Percentiles rank a stretch among this genome's conserved stretches.
Evolutionary conservation across 53 echinoderm and acorn worm species (phyloP).

Genomic region (Patiria pectinifera): DNA sequence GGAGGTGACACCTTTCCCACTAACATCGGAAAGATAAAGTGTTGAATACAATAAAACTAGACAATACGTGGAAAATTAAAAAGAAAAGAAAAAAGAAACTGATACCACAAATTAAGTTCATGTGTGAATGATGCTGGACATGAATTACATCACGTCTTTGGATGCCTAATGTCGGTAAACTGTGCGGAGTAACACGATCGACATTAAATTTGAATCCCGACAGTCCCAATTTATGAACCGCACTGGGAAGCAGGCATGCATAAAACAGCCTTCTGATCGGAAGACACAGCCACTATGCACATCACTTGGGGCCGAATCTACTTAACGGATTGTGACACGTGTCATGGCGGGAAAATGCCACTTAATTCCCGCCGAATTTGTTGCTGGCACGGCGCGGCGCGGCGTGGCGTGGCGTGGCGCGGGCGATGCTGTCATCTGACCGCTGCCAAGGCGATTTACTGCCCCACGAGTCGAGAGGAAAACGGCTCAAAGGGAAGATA

Average conservation of each 20-base stretch:
- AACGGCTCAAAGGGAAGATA: too few species aligned
- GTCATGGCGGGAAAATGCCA: constrained; percentile 35
- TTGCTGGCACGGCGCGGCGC: constrained; percentile 12
- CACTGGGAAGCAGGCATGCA: not conserved
- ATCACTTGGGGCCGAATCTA: constrained; percentile 26
- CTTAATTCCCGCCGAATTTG: constrained; percentile 45
- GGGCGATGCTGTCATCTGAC: not conserved
- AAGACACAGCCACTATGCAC: too few species aligned
- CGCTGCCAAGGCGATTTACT: not conserved
- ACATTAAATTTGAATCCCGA: not conserved
- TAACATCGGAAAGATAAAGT: too few species aligned
- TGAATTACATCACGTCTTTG: not conserved
- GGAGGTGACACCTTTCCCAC: too few species aligned
- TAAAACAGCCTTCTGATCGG: not conserved
- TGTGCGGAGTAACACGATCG: not conserved
- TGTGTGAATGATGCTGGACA: not conserved
- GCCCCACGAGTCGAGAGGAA: not conserved
- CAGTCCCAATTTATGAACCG: not conserved
- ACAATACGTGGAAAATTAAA: too few species aligned
- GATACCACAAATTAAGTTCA: too few species aligned
- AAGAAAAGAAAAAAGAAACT: too few species aligned
- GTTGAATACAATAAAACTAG: too few species aligned
- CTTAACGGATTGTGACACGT: constrained; percentile 37
- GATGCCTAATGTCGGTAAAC: not conserved
- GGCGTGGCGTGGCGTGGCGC: too few species aligned